Evolutionary conservation across 2,113 vertebrate genomes (phyloP).

Genomic region (mouse (Mus musculus)): DNA sequence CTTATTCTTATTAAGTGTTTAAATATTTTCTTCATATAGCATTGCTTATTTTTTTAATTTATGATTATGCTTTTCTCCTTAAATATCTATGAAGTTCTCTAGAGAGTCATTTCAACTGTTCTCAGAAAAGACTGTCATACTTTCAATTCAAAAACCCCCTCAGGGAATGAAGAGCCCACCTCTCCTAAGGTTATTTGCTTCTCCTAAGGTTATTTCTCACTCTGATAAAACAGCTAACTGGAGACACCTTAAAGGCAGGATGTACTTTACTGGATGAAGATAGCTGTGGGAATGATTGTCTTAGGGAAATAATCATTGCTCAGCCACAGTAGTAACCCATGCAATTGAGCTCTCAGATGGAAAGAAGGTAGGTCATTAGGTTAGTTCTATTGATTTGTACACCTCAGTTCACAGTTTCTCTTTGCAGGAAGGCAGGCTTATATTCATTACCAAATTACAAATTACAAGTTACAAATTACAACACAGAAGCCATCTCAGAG

Average conservation of each 20-base stretch:
- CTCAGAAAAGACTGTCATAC: not conserved
- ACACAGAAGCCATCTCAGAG: not conserved
- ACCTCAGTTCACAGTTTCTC: not conserved
- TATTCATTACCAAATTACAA: not conserved
- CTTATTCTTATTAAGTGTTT: not conserved
- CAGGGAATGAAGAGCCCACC: not conserved
- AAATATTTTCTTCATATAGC: not conserved
- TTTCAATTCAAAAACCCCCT: not conserved
- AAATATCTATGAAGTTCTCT: not conserved
- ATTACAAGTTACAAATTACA: not conserved
- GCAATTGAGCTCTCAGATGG: constrained; percentile 40
- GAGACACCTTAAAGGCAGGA: constrained; percentile 14
- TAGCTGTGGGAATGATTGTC: not conserved
- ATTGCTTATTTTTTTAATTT: not conserved
- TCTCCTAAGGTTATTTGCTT: not conserved
- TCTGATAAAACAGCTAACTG: not conserved
- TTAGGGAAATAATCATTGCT: constrained; percentile 1
- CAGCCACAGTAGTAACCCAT: not conserved
- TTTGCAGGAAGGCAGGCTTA: not conserved
- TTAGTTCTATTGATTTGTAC: constrained; percentile 61
- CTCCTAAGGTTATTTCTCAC: not conserved
- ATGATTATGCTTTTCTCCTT: not conserved
- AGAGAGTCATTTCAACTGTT: not conserved
- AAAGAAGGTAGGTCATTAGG: constrained; percentile 23
- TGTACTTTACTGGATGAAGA: not conserved